Evolutionary conservation across 2,888 invertebrate species (phyloP), one percentile per base, ranked within the genome.

Genomic region (Oxyscelio sp.): DNA sequence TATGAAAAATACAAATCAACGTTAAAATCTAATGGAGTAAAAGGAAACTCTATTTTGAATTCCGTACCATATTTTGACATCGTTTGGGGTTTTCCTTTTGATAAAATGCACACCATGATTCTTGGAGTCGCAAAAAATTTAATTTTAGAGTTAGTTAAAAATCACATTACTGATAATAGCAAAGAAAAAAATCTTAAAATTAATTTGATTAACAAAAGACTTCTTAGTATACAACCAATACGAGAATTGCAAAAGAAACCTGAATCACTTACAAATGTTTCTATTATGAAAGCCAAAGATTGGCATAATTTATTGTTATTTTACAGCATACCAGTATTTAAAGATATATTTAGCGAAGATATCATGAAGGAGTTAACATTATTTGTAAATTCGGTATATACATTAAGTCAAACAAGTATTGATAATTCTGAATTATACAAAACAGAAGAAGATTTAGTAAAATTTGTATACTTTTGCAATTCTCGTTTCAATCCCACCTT

Each of bases 91-190:
- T 73, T 22, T n/a, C 27, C 56, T 5, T 52, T 80, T 40, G 80
- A 80, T 31, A 73, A 66, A 65, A 80, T 80, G 80, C 80, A 80
- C 15, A 80, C 71, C 4, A 65, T 80, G 34, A 50, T 71, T 65
- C 34, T 73, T 15, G 80, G 73, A 3, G 61, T 68, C 24, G 15
- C 40, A 17, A 17, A 22, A 56, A 52, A 27, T 66, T 52, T 52
- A 19, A 52, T 66, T 66, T 22, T 13, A 9, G 31, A 48, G 19
- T 3, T 65, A 48, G 6, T 65, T 17, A 65, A 65, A 65, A 6
- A 43, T 4, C n/a, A 61, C 22, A 48, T 66, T 19, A 24, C 5
- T 17, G 27, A n/a, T 6, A 40, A 45, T 9, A 45, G 27, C 13
- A 61, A n/a, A 61, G 17, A 1, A 43, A 43, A 27, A 58, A 73